Evolutionary conservation across 37 sponge, comb jelly and placozoan genomes (phyloP), one percentile per base, ranked within the genome.

Genomic region (Tethya wilhelma): DNA sequence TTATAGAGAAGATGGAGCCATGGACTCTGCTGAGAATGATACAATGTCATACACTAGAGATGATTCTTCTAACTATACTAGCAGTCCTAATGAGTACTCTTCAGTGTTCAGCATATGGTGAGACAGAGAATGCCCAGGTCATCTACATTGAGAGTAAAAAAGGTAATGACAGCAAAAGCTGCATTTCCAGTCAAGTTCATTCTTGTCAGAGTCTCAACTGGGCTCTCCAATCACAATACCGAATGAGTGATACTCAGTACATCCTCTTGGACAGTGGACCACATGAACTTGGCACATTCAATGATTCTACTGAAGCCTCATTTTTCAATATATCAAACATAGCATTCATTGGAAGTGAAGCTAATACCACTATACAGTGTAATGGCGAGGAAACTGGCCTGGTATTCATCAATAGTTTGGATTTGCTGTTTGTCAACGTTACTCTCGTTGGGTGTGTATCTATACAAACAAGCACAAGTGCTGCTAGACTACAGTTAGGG

Each of bases 381-480:
- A 59, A 40, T 29, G 34, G 28, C 4, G 32, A n/a, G 40, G 58
- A 77, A 22, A 63, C 72, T 43, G 83, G 89, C 26, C 72, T 88
- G 0, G 77, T 71, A 3, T 82, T 88, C 38, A 40, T 57, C 39
- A 67, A 44, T 1, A 65, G 57, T n/a, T 30, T 22, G 12, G 38
- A 71, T 33, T 71, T 88, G 14, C 55, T 33, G 12, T 31, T 88
- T 8, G 26, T 9, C 0, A 41, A 68, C 22, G 28, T 88, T 22
- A 46, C 71, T 25, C 70, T 88, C 26, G 29, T 22, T 0, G 1
- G 41, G 30, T 88, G 89, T 59, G 70, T 59, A 23, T 71, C 71
- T 4, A 22, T 77, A 22, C 9, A 57, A 38, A 75, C 66, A 40
- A 84, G 84, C 42, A 81, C 82, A 36, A 67, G 74, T n/a, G n/a